A percentile compares a stretch with the other conserved stretches of the same genome.
Conservation (phyloP, 2,888 invertebrate species). For the Scelioninae gen. 1 region DNA sequence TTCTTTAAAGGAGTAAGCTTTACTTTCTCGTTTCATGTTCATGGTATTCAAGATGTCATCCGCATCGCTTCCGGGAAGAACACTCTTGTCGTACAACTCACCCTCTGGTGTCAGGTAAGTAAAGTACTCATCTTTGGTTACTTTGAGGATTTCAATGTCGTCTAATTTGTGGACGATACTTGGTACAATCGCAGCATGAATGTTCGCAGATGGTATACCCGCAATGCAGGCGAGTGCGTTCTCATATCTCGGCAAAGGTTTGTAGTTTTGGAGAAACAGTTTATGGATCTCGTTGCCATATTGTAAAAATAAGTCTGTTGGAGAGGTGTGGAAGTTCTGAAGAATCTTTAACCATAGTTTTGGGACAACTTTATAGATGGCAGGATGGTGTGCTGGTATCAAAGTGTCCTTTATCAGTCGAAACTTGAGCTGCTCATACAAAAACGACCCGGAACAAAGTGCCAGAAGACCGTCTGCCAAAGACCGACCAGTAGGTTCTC, state of each 20-base stretch:
- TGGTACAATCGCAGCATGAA: conserved; percentile 88
- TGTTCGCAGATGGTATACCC: conserved; percentile 87
- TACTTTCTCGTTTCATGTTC: conserved; percentile 97
- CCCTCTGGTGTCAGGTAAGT: conserved; percentile 94
- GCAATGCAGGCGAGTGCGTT: conserved; percentile 91
- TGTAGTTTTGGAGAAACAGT: conserved; percentile 87
- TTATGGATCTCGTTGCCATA: conserved; percentile 87
- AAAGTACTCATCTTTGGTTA: conserved; percentile 92
- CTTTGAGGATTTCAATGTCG: conserved; percentile 88
- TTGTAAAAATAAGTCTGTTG: conserved; percentile 87
- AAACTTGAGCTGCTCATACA: conserved; percentile 83
- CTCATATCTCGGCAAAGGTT: conserved; percentile 86
- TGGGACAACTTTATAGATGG: conserved; percentile 86
- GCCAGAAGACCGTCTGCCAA: conserved; percentile 86
- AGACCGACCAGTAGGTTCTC: conserved; percentile 86
- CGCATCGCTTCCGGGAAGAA: conserved; percentile 87
- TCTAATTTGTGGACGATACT: conserved; percentile 87
- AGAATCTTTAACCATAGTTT: conserved; percentile 90
- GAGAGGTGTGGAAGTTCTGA: conserved; percentile 86
- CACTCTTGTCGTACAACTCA: conserved; percentile 95
- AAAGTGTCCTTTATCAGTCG: conserved; percentile 89
- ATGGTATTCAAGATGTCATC: conserved; percentile 85
- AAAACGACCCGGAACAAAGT: conserved; percentile 85
- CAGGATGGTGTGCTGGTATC: conserved; percentile 91
- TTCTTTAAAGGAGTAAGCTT: conserved; percentile 98